phyloP scores from a whole-genome alignment of 1,140 invertebrate species.

The Dendroctonus ponderosae region DNA sequence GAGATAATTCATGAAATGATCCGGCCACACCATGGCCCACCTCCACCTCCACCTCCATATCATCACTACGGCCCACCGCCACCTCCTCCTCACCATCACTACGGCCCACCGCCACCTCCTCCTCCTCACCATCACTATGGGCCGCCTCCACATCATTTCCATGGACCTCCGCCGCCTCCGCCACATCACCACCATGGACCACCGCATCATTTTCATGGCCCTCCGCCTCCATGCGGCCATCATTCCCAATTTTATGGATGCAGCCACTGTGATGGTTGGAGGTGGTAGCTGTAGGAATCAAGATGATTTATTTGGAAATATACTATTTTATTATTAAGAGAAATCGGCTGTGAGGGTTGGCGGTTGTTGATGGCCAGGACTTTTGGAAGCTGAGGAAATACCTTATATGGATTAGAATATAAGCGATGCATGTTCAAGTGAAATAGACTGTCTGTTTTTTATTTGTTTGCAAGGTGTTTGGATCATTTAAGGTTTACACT shows the following conservation, averaged over 20 bases:
- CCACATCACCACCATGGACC: constrained; percentile 3
- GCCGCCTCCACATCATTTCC: background rate
- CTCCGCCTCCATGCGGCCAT: constrained; percentile 14
- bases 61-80: background rate
- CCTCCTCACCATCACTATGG: background rate
- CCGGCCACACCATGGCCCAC: constrained; percentile 7
- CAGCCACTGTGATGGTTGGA: constrained; percentile 20
- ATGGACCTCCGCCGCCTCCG: constrained; percentile 12
- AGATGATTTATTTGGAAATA: background rate
- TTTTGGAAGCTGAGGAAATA: too few relatives aligned
- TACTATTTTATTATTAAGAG: background rate
- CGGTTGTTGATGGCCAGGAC: background rate
- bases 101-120: constrained; percentile 1
- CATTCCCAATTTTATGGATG: constrained; percentile 8
- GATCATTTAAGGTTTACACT: too few relatives aligned
- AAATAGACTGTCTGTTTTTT: too few relatives aligned
- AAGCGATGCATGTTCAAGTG: too few relatives aligned
- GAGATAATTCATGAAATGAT: constrained; percentile 3
- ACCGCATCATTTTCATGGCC: background rate
- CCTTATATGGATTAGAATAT: too few relatives aligned
- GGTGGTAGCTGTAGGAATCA: constrained; percentile 13
- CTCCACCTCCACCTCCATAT: background rate
- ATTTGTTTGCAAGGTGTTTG: too few relatives aligned
- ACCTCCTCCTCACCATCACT: constrained; percentile 2
- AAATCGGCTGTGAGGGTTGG: background rate